Evolutionary conservation across 1,140 invertebrate species (phyloP).

Genomic region (Centruroides sculpturatus): DNA sequence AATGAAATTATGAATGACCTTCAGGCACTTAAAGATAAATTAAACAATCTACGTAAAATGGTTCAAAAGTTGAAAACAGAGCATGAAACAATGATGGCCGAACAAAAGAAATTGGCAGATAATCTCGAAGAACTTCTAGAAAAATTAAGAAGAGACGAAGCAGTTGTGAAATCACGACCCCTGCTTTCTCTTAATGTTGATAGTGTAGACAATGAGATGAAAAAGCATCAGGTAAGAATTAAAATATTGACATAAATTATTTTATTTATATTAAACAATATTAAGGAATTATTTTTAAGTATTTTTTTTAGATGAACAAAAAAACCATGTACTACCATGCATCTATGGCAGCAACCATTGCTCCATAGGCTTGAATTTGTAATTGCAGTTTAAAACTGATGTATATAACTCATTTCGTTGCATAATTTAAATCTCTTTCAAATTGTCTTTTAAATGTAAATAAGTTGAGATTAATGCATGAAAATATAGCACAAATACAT

Average conservation of each 20-base stretch:
- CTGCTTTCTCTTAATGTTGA: conserved; percentile 57
- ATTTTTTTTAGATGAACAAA: too few species aligned
- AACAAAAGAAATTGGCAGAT: conserved; percentile 60
- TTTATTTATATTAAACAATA: too few species aligned
- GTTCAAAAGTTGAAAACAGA: conserved; percentile 73
- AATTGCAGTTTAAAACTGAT: too few species aligned
- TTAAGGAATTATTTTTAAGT: too few species aligned
- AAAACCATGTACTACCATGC: too few species aligned
- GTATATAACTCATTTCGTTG: too few species aligned
- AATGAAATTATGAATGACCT: conserved; percentile 75
- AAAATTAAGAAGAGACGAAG: conserved; percentile 71
- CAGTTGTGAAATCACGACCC: conserved; percentile 61
- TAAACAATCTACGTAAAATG: conserved; percentile 56
- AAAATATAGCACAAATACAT: too few species aligned
- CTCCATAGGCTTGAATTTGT: too few species aligned
- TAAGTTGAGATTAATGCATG: too few species aligned
- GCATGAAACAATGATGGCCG: conserved; percentile 70
- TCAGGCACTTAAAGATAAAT: conserved; percentile 67
- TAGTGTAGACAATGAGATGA: conserved; percentile 63
- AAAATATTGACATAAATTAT: not conserved
- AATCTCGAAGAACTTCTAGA: conserved; percentile 67
- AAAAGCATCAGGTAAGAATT: conserved; percentile 45
- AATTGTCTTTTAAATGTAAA: too few species aligned
- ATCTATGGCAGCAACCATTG: too few species aligned
- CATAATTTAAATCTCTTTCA: too few species aligned